A percentile compares a stretch with the other conserved stretches of the same genome.
Conservation (phyloP, 92 coral and sea anemone species). For the Parazoanthus swiftii region DNA sequence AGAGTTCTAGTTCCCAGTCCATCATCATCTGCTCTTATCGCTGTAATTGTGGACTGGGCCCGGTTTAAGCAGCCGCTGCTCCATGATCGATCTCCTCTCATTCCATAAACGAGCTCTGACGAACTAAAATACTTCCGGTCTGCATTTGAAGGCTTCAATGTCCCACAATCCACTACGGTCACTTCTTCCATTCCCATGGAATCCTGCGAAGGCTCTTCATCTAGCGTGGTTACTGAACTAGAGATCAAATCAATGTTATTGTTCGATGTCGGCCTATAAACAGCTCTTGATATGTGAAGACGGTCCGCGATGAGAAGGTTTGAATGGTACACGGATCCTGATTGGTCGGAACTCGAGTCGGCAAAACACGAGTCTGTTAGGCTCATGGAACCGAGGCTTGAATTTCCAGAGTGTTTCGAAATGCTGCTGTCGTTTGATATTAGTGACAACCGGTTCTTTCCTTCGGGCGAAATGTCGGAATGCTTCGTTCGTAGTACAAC, state of each 20-base stretch:
- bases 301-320: conserved; percentile 63
- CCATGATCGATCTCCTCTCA: neutral
- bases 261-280: conserved; percentile 70
- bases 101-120: conserved; percentile 31
- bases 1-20: conserved; percentile 56
- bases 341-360: conserved; percentile 84
- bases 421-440: conserved; percentile 86
- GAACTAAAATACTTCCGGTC: conserved; percentile 40
- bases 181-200: neutral
- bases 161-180: conserved; percentile 26
- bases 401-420: conserved; percentile 69
- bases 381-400: conserved; percentile 88
- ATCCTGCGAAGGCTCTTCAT: conserved; percentile 49
- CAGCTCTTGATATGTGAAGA: conserved; percentile 56
- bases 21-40: conserved; percentile 74
- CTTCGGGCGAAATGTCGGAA: conserved; percentile 46
- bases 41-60: conserved; percentile 82
- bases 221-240: conserved; percentile 59
- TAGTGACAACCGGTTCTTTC: conserved; percentile 73
- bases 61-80: conserved; percentile 48
- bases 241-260: conserved; percentile 55
- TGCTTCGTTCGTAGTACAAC: conserved; percentile 61
- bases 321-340: conserved; percentile 62
- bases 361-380: conserved; percentile 81
- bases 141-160: conserved; percentile 10